These are phyloP conservation scores for Anser cygnoides DNA, from an alignment of 2,113 vertebrate species.

Conservation along the genomic window DNA sequence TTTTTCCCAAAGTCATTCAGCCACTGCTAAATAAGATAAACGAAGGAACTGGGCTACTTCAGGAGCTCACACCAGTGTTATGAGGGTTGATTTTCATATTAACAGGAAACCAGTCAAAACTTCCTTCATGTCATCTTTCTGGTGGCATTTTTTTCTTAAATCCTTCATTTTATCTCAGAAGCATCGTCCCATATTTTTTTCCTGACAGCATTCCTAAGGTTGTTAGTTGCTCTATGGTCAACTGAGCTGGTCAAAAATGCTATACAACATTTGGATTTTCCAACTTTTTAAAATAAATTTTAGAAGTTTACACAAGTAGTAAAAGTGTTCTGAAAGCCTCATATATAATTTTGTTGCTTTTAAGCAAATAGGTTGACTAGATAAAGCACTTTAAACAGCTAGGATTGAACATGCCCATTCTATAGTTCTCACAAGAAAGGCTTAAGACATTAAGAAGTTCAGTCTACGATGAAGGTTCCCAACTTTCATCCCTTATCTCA, in stretches of 20 bases:
- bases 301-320: neutral
- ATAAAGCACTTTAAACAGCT: neutral
- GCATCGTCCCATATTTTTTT: rapidly evolving
- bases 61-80: neutral
- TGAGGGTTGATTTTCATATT: neutral
- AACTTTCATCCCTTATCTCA: neutral
- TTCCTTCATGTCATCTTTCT: neutral
- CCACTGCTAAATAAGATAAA: neutral
- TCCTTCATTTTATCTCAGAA: neutral
- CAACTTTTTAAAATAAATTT: neutral
- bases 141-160: neutral
- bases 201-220: neutral
- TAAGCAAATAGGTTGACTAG: neutral
- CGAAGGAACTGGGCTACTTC: neutral
- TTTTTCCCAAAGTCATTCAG: slow-evolving; percentile 21
- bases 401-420: neutral
- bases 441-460: neutral
- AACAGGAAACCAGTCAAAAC: neutral
- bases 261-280: neutral
- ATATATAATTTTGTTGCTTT: neutral
- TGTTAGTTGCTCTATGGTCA: neutral
- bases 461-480: neutral
- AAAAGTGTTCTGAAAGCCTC: neutral
- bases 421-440: neutral
- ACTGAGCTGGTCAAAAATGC: neutral